These are phyloP conservation scores for Sturnira hondurensis DNA, from an alignment of 2,113 vertebrate species.

Conservation along the genomic window DNA sequence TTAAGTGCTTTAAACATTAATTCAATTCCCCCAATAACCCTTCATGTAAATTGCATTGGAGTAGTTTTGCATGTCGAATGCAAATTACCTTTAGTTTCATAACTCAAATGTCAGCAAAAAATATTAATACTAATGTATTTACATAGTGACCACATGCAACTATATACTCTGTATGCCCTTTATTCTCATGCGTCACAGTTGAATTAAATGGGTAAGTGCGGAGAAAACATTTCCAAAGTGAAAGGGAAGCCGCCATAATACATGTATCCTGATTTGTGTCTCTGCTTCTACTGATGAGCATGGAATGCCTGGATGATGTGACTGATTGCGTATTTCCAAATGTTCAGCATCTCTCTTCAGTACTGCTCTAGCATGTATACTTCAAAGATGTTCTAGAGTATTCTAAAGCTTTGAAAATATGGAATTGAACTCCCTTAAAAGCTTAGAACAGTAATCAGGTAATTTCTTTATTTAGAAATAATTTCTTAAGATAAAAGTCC, in stretches of 20 bases:
- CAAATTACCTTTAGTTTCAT: not conserved
- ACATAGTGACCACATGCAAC: not conserved
- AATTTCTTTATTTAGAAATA: not conserved
- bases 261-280: not conserved
- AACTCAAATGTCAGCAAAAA: not conserved
- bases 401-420: not conserved
- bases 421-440: not conserved
- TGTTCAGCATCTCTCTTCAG: not conserved
- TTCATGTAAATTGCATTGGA: not conserved
- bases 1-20: constrained; percentile 18
- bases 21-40: not conserved
- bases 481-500: not conserved
- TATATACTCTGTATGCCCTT: not conserved
- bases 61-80: not conserved
- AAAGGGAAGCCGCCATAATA: not conserved
- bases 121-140: not conserved
- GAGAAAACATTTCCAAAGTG: fast-evolving
- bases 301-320: not conserved
- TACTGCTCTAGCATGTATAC: not conserved
- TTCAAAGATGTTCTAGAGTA: not conserved
- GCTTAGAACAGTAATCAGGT: not conserved
- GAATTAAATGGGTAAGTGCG: not conserved
- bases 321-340: not conserved
- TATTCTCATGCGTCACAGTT: not conserved
- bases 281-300: not conserved